These are phyloP conservation scores for Brachionichthys hirsutus DNA, from an alignment of 2,113 vertebrate genomes.

Conservation along the genomic window DNA sequence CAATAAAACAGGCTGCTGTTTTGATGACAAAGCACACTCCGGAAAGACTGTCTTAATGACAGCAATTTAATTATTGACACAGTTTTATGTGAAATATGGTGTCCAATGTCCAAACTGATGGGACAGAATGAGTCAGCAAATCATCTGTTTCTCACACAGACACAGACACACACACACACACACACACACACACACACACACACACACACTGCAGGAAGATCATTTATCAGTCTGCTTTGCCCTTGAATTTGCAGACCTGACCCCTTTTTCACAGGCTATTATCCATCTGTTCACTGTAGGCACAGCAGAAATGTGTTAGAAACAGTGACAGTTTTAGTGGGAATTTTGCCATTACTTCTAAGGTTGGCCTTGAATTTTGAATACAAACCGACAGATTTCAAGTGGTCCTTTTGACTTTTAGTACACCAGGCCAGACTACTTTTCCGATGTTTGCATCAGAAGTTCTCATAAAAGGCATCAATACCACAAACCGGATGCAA, in stretches of 20 bases:
- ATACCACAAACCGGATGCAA: no score
- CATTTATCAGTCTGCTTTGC: slow-evolving; percentile 48
- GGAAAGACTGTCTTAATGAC: slow-evolving; percentile 50
- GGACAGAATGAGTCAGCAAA: slow-evolving; percentile 39
- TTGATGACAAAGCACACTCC: slow-evolving; percentile 55
- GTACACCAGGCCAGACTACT: no score
- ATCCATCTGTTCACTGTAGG: slow-evolving; percentile 56
- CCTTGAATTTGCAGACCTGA: slow-evolving; percentile 61
- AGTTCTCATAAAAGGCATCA: no score
- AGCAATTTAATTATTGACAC: slow-evolving; percentile 55
- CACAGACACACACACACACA: no score
- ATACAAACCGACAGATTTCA: background rate
- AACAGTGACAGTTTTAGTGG: slow-evolving; percentile 51
- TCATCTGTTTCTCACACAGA: slow-evolving; percentile 39
- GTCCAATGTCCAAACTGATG: slow-evolving; percentile 52
- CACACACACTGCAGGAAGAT: slow-evolving; percentile 21
- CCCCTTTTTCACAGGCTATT: slow-evolving; percentile 57
- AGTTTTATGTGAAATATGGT: slow-evolving; percentile 53
- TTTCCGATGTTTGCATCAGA: no score
- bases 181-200: background rate
- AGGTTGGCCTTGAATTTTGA: slow-evolving; percentile 33
- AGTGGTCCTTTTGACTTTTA: background rate
- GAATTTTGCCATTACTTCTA: slow-evolving; percentile 45
- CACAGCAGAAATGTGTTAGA: slow-evolving; percentile 33
- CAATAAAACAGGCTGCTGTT: slow-evolving; percentile 37